Percentiles rank a stretch among this genome's conserved stretches.
These are phyloP conservation scores for Cnemophilus loriae DNA, from an alignment of 2,113 vertebrate genomes.

Conservation along the genomic window DNA sequence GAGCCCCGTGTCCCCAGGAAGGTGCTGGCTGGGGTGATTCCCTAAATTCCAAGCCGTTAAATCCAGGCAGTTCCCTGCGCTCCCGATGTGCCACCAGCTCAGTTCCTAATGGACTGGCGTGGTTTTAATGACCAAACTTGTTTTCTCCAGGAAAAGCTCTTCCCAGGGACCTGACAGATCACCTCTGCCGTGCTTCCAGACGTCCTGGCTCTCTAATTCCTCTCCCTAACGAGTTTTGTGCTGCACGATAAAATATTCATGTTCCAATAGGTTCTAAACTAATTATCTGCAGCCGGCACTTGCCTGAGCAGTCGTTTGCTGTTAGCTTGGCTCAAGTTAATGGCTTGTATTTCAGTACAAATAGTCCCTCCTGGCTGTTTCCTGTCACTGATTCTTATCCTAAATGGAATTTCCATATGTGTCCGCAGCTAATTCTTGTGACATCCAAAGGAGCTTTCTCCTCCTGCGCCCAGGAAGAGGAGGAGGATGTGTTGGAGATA, in stretches of 20 bases:
- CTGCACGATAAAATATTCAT: conserved; percentile 80
- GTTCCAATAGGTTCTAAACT: conserved; percentile 75
- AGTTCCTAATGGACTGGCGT: neutral
- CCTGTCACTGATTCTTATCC: conserved; percentile 67
- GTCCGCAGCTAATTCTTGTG: conserved; percentile 51
- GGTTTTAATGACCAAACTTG: conserved; percentile 37
- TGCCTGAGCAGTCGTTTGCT: conserved; percentile 65
- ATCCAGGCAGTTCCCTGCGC: neutral
- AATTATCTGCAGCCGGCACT: conserved; percentile 74
- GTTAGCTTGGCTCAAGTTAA: conserved; percentile 72
- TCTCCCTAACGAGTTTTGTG: conserved; percentile 75
- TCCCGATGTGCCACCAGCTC: neutral
- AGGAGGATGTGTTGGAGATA: neutral
- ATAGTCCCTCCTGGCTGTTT: conserved; percentile 74
- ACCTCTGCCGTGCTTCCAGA: conserved; percentile 49
- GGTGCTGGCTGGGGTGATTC: neutral
- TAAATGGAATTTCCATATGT: conserved; percentile 70
- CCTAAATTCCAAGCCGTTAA: neutral
- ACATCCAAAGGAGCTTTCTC: conserved; percentile 27
- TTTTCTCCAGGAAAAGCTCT: conserved; percentile 50
- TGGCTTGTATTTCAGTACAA: conserved; percentile 73
- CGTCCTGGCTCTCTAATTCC: conserved; percentile 66
- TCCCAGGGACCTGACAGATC: conserved; percentile 67
- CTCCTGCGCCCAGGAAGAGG: neutral
- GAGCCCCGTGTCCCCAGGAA: neutral